phyloP scores from a whole-genome alignment of 2,888 invertebrate species.

The Danaus chrysippus region DNA sequence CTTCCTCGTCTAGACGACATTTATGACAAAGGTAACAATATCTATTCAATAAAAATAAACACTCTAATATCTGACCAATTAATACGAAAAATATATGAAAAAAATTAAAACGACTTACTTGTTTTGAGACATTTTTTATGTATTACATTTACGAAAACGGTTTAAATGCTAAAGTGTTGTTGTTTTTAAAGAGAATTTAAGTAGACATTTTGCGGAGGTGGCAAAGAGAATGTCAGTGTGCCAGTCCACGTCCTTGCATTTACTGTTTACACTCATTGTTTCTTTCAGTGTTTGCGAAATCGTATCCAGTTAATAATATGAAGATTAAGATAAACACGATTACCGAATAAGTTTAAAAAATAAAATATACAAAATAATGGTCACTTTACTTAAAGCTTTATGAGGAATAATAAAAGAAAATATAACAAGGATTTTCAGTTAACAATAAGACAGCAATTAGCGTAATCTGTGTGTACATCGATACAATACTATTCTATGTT shows the following conservation, averaged over 20 bases:
- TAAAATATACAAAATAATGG: neutral
- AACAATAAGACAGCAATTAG: slow-evolving; percentile 4
- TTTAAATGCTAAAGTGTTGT: neutral
- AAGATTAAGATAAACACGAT: slow-evolving; percentile 3
- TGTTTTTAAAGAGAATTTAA: neutral
- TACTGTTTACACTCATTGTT: slow-evolving; percentile 16
- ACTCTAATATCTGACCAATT: too few relatives aligned
- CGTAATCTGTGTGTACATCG: neutral
- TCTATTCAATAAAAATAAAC: too few relatives aligned
- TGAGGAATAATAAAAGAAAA: neutral
- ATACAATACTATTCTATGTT: slow-evolving; percentile 29
- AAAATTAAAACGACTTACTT: too few relatives aligned
- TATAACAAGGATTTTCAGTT: neutral
- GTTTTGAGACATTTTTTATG: too few relatives aligned
- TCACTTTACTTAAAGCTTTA: neutral
- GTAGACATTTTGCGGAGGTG: slow-evolving; percentile 9
- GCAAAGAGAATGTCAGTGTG: slow-evolving; percentile 19
- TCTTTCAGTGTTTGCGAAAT: slow-evolving; percentile 7
- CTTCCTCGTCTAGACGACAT: slow-evolving; percentile 62
- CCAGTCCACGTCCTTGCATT: slow-evolving; percentile 17
- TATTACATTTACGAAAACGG: too few relatives aligned
- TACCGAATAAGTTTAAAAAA: neutral
- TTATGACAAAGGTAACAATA: slow-evolving; percentile 31
- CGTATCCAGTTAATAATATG: neutral
- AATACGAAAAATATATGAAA: too few relatives aligned